Percentiles rank a stretch among this genome's conserved stretches.
phyloP scores from a whole-genome alignment of 23 tunicate genomes.

The Phallusia fumigata region DNA sequence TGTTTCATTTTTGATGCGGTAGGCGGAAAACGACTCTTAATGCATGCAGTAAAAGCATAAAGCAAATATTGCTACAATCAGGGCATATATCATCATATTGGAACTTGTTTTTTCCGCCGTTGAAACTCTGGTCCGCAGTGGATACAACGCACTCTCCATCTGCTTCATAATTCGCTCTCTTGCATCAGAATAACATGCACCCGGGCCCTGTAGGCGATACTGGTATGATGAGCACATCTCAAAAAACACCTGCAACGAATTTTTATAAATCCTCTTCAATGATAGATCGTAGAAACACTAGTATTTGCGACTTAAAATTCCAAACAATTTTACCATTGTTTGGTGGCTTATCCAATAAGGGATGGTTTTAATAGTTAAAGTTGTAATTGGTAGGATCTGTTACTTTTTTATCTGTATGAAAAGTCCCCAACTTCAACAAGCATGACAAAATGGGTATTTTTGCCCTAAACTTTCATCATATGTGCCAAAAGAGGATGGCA shows the following conservation, averaged over 20 bases:
- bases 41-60: neutral
- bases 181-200: neutral
- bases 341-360: no score
- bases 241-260: neutral
- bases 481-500: no score
- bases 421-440: no score
- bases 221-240: constrained; percentile 4
- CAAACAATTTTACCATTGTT: no score
- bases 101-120: neutral
- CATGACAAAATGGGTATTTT: no score
- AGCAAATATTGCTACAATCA: neutral
- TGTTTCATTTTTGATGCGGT: neutral
- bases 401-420: no score
- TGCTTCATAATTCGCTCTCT: neutral
- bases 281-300: no score
- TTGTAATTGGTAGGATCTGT: no score
- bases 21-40: neutral
- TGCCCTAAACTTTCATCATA: no score
- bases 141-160: neutral
- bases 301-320: no score
- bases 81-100: neutral
- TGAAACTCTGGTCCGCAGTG: neutral
- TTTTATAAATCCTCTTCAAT: no score
- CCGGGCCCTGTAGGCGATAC: neutral
- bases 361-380: no score